Conservation (phyloP, 2,113 vertebrate species). For the Danionella cerebrum region DNA sequence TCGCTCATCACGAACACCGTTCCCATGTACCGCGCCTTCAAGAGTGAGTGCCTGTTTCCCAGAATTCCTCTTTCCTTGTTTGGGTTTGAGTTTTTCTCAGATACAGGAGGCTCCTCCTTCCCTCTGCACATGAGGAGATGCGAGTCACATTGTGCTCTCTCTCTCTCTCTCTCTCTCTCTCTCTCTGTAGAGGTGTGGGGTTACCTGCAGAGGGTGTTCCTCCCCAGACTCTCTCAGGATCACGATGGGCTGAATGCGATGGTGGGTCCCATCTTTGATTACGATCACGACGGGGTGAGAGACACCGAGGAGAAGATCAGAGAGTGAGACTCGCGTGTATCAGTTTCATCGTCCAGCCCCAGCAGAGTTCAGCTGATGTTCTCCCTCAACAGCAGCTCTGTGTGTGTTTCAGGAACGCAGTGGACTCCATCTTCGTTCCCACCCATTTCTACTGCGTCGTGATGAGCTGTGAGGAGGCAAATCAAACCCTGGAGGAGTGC, state of each 20-base stretch:
- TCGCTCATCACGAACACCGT: conserved; percentile 90
- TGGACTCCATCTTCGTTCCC: conserved; percentile 68
- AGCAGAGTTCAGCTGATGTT: no score
- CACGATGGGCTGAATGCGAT: conserved; percentile 77
- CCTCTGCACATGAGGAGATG: no score
- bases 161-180: no score
- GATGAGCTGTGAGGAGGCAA: conserved; percentile 79
- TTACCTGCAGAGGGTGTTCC: conserved; percentile 73
- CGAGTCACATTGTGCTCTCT: no score
- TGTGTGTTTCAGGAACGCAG: conserved; percentile 61
- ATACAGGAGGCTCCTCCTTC: no score
- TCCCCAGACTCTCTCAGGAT: conserved; percentile 73
- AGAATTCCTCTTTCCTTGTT: no score
- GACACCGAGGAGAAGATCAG: conserved; percentile 77
- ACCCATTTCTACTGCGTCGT: conserved; percentile 86
- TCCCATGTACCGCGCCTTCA: conserved; percentile 92
- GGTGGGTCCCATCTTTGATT: conserved; percentile 79
- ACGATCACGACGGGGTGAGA: conserved; percentile 74
- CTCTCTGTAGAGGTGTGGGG: conserved; percentile 73
- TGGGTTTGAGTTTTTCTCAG: no score
- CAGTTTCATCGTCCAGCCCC: no score
- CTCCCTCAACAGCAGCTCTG: no score
- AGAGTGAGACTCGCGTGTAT: conserved; percentile 71
- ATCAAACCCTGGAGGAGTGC: conserved; percentile 80
- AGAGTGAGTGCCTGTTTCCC: conserved; percentile 90